phyloP scores from a whole-genome alignment of 2,888 invertebrate genomes.

The Eudasyphora cyanicolor region DNA sequence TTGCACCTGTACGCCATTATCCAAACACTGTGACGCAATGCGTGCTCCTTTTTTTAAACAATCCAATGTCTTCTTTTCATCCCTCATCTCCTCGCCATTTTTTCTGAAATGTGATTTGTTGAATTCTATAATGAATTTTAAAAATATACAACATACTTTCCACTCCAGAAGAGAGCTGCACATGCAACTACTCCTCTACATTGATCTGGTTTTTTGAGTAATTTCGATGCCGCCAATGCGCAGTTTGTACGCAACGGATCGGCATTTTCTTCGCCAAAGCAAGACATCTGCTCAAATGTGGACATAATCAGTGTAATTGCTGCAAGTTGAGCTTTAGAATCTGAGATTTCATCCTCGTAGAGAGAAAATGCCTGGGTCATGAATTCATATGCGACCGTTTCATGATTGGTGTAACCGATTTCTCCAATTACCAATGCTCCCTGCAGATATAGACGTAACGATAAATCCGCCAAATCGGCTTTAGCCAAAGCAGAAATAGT shows the following conservation, averaged over 20 bases:
- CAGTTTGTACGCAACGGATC: conserved; percentile 98
- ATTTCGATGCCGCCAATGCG: conserved; percentile 95
- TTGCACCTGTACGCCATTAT: conserved; percentile 96
- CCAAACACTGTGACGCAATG: conserved; percentile 98
- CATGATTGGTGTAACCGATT: conserved; percentile 96
- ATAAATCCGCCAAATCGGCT: conserved; percentile 96
- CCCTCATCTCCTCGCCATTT: conserved; percentile 86
- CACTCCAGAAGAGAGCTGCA: conserved; percentile 98
- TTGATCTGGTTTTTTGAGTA: conserved; percentile 99
- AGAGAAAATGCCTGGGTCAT: conserved; percentile 96
- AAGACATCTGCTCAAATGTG: conserved; percentile 96
- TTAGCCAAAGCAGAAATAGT: conserved; percentile 96
- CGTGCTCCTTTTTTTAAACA: conserved; percentile 97
- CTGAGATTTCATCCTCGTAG: conserved; percentile 99
- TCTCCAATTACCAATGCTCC: conserved; percentile 96
- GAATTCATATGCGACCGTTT: conserved; percentile 98
- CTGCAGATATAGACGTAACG: conserved; percentile 95
- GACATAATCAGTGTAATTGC: conserved; percentile 97
- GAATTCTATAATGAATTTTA: neutral
- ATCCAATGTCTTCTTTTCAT: conserved; percentile 94
- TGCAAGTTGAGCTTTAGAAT: conserved; percentile 97
- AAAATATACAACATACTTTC: conserved; percentile 81
- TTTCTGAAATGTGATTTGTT: conserved; percentile 70
- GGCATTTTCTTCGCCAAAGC: conserved; percentile 97
- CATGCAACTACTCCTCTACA: conserved; percentile 96